These are phyloP conservation scores for Tetragonula clypearis DNA, from an alignment of 1,140 invertebrate species.

Conservation along the genomic window DNA sequence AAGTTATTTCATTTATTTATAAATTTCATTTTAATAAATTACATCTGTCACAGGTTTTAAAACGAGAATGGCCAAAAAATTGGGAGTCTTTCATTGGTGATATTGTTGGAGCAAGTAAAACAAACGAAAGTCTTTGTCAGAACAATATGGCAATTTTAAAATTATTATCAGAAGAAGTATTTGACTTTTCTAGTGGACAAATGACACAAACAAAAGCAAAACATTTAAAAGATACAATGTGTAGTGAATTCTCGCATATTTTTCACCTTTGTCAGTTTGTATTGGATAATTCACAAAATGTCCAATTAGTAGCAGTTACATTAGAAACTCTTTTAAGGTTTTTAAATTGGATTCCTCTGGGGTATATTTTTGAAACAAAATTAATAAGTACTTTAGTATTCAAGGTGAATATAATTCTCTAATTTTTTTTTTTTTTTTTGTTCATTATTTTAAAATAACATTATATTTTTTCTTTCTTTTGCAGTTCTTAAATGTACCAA, in stretches of 20 bases:
- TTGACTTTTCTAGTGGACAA: slow-evolving; percentile 98
- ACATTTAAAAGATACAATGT: slow-evolving; percentile 99
- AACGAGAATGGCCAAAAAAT: slow-evolving; percentile 99
- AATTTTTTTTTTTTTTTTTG: background rate
- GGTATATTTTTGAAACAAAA: slow-evolving; percentile 99
- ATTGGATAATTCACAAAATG: slow-evolving; percentile 98
- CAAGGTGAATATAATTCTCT: slow-evolving; percentile 85
- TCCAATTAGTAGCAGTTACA: slow-evolving; percentile 95
- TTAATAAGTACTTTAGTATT: slow-evolving; percentile 96
- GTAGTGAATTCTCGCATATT: slow-evolving; percentile 98
- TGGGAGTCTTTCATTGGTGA: slow-evolving; percentile 99
- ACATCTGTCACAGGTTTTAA: slow-evolving; percentile 89
- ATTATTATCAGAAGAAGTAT: slow-evolving; percentile 98
- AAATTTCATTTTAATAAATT: background rate
- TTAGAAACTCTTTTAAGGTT: slow-evolving; percentile 98
- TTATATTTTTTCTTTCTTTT: slow-evolving; percentile 63
- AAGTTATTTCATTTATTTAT: background rate
- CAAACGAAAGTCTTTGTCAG: slow-evolving; percentile 99
- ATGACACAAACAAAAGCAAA: slow-evolving; percentile 99
- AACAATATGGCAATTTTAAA: slow-evolving; percentile 99
- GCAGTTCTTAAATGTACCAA: slow-evolving; percentile 97
- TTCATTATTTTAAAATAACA: background rate
- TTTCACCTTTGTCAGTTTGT: slow-evolving; percentile 99
- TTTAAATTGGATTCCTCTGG: slow-evolving; percentile 99
- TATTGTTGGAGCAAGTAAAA: slow-evolving; percentile 99